These are phyloP conservation scores for Ptychadena robeensis DNA, from an alignment of 2,797 vertebrate species.

Conservation along the genomic window DNA sequence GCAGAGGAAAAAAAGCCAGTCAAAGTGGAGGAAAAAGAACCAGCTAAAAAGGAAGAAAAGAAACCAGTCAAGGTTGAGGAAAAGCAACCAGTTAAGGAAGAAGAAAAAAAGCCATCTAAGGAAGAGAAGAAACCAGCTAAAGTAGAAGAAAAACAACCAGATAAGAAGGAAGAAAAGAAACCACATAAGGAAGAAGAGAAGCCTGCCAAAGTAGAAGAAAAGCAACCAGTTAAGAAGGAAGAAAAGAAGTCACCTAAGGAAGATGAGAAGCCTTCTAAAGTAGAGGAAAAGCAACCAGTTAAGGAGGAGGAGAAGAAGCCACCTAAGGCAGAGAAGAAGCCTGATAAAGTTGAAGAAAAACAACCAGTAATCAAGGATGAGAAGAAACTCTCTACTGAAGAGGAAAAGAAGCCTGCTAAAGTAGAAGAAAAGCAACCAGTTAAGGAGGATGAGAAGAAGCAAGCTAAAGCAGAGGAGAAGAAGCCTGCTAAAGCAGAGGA, in stretches of 20 bases:
- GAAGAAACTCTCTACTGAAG: slow-evolving; percentile 47
- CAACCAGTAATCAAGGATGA: slow-evolving; percentile 59
- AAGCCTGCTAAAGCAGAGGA: slow-evolving; percentile 48
- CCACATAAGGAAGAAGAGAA: slow-evolving; percentile 57
- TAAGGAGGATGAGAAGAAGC: slow-evolving; percentile 66
- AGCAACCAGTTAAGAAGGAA: slow-evolving; percentile 59
- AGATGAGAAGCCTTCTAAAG: slow-evolving; percentile 66
- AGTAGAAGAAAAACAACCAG: slow-evolving; percentile 49
- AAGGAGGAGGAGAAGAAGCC: slow-evolving; percentile 59
- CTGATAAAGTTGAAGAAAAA: slow-evolving; percentile 68
- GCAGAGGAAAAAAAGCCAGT: slow-evolving; percentile 17
- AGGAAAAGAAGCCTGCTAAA: slow-evolving; percentile 63
- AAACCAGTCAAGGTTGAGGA: neutral
- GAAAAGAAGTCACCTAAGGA: slow-evolving; percentile 17
- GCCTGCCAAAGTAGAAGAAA: slow-evolving; percentile 23
- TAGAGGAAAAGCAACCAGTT: slow-evolving; percentile 56
- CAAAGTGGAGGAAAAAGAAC: slow-evolving; percentile 25
- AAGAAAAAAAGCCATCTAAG: slow-evolving; percentile 40
- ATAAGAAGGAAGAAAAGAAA: slow-evolving; percentile 69
- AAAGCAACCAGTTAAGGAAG: neutral
- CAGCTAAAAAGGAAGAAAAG: slow-evolving; percentile 15
- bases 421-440: slow-evolving; percentile 55
- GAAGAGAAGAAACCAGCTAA: slow-evolving; percentile 41
- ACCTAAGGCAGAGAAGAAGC: slow-evolving; percentile 57
- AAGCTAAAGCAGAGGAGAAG: slow-evolving; percentile 65